Percentiles rank a stretch among this genome's conserved stretches.
Evolutionary conservation across 2,113 vertebrate genomes (phyloP).

Genomic region (Leucosticte australis): DNA sequence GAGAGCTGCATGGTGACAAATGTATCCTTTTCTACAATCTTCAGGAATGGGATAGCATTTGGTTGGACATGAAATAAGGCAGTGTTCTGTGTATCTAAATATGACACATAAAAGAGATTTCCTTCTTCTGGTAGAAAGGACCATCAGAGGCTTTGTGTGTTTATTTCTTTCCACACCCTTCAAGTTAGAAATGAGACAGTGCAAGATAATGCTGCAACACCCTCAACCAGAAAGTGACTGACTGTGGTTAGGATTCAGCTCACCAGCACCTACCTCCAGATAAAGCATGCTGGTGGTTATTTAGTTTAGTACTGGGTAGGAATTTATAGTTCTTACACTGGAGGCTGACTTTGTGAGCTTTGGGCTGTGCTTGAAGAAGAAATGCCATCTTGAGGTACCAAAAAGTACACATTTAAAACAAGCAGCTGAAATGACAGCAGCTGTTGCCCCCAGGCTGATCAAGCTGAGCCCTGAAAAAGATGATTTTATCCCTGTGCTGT

Average conservation of each 20-base stretch:
- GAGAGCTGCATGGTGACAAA: not conserved
- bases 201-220: not conserved
- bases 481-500: constrained; percentile 12
- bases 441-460: constrained; percentile 34
- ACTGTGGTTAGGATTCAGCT: not conserved
- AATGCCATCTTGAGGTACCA: constrained; percentile 3
- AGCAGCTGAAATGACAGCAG: constrained; percentile 39
- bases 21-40: not conserved
- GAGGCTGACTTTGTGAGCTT: not conserved
- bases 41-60: not conserved
- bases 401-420: constrained; percentile 1
- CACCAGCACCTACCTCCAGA: not conserved
- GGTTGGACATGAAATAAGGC: not conserved
- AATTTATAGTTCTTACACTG: not conserved
- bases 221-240: not conserved
- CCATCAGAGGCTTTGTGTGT: not conserved
- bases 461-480: not conserved
- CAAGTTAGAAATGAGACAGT: not conserved
- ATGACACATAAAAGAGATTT: not conserved
- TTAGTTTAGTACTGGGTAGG: not conserved
- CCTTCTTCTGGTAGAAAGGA: not conserved
- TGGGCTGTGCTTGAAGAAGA: not conserved
- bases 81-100: not conserved
- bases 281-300: not conserved
- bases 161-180: not conserved